Evolutionary conservation across 1,140 invertebrate species (phyloP), one percentile per base, ranked within the genome.

Genomic region (Anastrepha obliqua): DNA sequence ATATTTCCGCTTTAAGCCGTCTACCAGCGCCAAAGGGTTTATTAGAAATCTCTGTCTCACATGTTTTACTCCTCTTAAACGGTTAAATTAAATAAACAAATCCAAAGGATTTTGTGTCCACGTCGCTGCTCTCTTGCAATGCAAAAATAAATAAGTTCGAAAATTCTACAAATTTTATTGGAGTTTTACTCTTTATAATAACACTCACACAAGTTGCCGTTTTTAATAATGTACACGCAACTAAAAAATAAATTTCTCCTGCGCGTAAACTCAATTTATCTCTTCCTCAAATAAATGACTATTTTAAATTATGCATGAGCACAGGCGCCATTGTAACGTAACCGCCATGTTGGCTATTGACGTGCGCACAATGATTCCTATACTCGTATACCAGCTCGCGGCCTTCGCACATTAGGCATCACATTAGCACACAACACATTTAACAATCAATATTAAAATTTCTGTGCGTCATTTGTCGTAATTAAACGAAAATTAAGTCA

Each of bases 271-370:
- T 5, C 74, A 78, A 78, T 78, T 78, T 51, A 55, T 78, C 74
- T 55, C 17, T 51, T 78, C 9, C 8, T 44, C 74, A 78, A 78
- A 78, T 78, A 78, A 78, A 78, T 78, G 74, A 78, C 74, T 78
- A 78, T 78, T 78, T 78, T 78, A 78, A 78, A 78, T 78, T 78
- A 78, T 78, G 74, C 74, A 55, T 20, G 13, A 51, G 74, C 74
- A 81, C 74, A 51, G 13, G 29, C n/a, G 51, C 2, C 47, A 29
- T 20, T 11, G 9, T 81, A 55, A 42, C 47, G 74, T 81, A 81
- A 55, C 55, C 74, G 74, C 47, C 47, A 8, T 81, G 47, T 51
- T 3, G 42, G 11, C 67, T 39, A 47, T 47, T 74, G 67, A 74
- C 67, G 67, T 13, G 44, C 11, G 7, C 0, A 47, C 47, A 42